A percentile compares a stretch with the other conserved stretches of the same genome.
phyloP scores from a whole-genome alignment of 2,888 invertebrate genomes.

The Bhutanitis thaidina region DNA sequence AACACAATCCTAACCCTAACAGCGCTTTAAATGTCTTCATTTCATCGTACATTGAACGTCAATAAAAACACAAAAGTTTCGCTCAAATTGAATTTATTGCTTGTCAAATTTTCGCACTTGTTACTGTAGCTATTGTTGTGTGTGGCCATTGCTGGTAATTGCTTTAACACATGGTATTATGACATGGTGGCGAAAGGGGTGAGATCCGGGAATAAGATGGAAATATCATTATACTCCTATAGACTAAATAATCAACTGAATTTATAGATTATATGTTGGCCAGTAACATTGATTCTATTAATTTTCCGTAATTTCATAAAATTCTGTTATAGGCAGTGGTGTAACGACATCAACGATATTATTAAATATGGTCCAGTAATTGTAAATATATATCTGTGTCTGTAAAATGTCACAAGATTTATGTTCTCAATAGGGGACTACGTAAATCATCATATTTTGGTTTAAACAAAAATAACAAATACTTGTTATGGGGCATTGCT shows the following conservation, averaged over 20 bases:
- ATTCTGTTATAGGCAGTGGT: too few species aligned
- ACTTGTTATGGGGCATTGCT: too few species aligned
- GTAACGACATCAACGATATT: too few species aligned
- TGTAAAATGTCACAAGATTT: too few species aligned
- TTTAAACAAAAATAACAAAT: too few species aligned
- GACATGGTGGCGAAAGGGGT: conserved; percentile 54
- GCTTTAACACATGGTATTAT: conserved; percentile 67
- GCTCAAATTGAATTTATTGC: conserved; percentile 70
- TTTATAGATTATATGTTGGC: background rate
- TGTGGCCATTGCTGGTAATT: conserved; percentile 59
- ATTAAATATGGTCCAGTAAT: too few species aligned
- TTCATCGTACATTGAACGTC: conserved; percentile 57
- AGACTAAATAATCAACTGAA: conserved; percentile 7
- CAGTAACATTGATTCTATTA: too few species aligned
- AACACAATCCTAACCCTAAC: conserved; percentile 36
- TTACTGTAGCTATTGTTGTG: conserved; percentile 50
- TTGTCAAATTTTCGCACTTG: conserved; percentile 71
- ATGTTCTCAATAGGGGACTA: too few species aligned
- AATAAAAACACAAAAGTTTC: conserved; percentile 51
- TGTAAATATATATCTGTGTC: too few species aligned
- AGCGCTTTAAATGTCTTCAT: conserved; percentile 48
- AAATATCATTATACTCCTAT: conserved; percentile 24
- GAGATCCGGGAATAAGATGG: conserved; percentile 27
- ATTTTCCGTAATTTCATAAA: too few species aligned
- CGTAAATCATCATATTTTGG: too few species aligned